Evolutionary conservation across 2,797 vertebrate species (phyloP).

Genomic region (Cephalopachus bancanus): DNA sequence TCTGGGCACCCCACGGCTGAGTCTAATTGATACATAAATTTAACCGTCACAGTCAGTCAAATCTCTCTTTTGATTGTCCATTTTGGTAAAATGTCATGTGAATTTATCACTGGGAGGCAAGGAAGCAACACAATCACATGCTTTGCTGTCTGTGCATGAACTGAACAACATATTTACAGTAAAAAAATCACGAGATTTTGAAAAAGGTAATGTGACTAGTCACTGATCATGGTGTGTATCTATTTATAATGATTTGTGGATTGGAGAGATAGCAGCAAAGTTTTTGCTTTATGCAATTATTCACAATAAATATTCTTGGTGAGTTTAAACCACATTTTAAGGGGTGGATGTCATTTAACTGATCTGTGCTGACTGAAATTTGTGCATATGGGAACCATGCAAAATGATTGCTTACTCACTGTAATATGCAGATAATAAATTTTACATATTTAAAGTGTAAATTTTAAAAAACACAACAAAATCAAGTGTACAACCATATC

Average conservation of each 20-base stretch:
- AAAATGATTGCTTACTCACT: constrained; percentile 39
- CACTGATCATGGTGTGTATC: not conserved
- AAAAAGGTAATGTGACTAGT: not conserved
- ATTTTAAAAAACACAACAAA: no score
- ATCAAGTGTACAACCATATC: not conserved
- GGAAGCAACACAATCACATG: not conserved
- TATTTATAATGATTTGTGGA: not conserved
- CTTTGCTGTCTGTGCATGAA: not conserved
- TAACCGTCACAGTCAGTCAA: not conserved
- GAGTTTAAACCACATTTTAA: constrained; percentile 3
- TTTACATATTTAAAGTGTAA: not conserved
- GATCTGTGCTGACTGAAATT: not conserved
- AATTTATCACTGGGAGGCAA: not conserved
- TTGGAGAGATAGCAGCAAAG: not conserved
- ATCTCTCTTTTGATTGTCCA: constrained; percentile 17
- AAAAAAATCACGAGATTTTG: not conserved
- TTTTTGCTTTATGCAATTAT: not conserved
- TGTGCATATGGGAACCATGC: not conserved
- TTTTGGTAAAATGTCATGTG: not conserved
- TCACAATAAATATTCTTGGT: not conserved
- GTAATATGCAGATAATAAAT: not conserved
- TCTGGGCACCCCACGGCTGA: not conserved
- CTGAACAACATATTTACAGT: constrained; percentile 14
- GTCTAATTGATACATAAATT: constrained; percentile 7
- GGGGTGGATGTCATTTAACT: not conserved